These are phyloP conservation scores for Zonotrichia albicollis DNA, from an alignment of 2,797 vertebrate species.

Conservation along the genomic window DNA sequence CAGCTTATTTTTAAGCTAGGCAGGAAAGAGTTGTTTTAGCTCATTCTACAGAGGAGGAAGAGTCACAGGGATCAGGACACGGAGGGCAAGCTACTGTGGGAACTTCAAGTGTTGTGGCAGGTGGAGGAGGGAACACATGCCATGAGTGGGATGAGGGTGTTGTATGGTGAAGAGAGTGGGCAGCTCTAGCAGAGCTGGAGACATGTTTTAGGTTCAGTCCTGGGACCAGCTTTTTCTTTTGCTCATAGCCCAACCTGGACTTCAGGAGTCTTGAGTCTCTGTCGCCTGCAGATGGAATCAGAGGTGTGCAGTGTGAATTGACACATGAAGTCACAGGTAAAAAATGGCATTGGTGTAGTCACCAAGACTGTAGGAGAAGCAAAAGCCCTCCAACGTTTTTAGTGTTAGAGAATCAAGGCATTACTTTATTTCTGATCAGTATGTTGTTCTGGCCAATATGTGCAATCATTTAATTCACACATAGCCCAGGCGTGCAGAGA, in stretches of 20 bases:
- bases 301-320: neutral
- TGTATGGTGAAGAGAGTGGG: neutral
- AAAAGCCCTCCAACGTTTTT: neutral
- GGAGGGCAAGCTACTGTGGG: neutral
- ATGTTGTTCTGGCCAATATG: neutral
- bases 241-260: neutral
- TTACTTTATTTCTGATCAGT: neutral
- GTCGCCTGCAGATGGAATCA: neutral
- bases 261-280: neutral
- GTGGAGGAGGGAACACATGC: neutral
- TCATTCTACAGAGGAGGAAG: neutral
- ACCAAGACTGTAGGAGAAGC: accelerated
- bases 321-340: neutral
- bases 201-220: accelerated
- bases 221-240: neutral
- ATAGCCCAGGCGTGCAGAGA: neutral
- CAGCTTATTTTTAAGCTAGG: slow-evolving; percentile 36
- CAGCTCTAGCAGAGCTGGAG: neutral
- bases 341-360: neutral
- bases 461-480: neutral
- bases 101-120: neutral
- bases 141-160: neutral
- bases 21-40: neutral
- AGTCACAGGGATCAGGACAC: neutral
- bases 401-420: neutral